Conservation (phyloP, 2,888 invertebrate species). For the Amblyteles armatorius region DNA sequence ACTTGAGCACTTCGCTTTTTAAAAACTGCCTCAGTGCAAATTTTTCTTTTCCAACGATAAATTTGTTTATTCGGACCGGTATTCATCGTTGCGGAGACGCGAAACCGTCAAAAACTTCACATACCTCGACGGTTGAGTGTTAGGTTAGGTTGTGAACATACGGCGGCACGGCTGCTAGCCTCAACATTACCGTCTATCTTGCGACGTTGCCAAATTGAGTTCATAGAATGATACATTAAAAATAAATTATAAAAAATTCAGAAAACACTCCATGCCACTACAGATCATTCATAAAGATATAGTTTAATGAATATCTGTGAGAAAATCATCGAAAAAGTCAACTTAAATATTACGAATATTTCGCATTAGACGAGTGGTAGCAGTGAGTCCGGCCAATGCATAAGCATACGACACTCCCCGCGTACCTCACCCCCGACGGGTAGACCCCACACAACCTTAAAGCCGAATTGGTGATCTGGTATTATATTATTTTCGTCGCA, state of each 20-base stretch:
- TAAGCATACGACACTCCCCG: background rate
- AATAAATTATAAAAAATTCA: constrained; percentile 11
- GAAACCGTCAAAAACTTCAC: too few species aligned
- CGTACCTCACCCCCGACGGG: background rate
- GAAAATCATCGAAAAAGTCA: constrained; percentile 2
- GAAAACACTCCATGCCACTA: constrained; percentile 6
- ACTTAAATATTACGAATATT: background rate
- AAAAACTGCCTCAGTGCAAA: constrained; percentile 21
- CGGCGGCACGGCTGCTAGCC: background rate
- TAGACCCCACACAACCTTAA: background rate
- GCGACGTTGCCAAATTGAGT: constrained; percentile 15
- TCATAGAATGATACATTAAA: background rate
- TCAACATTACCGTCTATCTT: constrained; percentile 13
- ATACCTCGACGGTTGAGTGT: background rate
- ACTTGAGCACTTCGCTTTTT: constrained; percentile 30
- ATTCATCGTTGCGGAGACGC: background rate
- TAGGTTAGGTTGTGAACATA: constrained; percentile 9
- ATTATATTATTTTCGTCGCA: constrained; percentile 1
- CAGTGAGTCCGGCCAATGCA: constrained; percentile 3
- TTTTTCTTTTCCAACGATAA: constrained; percentile 34
- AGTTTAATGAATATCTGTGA: background rate
- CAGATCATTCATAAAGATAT: constrained; percentile 6
- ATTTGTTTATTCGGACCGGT: constrained; percentile 23
- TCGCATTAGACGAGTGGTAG: constrained; percentile 4
- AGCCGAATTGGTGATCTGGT: constrained; percentile 26